A percentile compares a stretch with the other conserved stretches of the same genome.
These are phyloP conservation scores for Petrosia ficiformis DNA, from an alignment of 37 sponge, comb jelly and placozoan species.

Conservation along the genomic window DNA sequence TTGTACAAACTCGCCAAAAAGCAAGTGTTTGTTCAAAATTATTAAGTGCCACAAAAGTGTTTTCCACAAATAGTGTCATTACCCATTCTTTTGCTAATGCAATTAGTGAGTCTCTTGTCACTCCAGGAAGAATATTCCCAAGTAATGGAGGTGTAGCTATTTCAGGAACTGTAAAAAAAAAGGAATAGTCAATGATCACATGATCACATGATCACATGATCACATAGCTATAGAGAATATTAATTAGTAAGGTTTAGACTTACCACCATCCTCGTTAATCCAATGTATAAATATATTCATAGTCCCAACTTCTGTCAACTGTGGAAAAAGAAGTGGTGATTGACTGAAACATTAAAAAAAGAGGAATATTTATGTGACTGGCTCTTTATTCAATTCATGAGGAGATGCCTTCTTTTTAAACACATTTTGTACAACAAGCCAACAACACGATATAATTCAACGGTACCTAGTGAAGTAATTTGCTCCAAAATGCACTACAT, in stretches of 20 bases:
- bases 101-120: conserved; percentile 87
- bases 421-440: too few relatives aligned
- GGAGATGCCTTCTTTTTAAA: too few relatives aligned
- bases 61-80: conserved; percentile 7
- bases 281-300: conserved; percentile 98
- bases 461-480: too few relatives aligned
- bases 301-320: conserved; percentile 98
- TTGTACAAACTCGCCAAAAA: too few relatives aligned
- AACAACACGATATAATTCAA: too few relatives aligned
- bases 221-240: not conserved
- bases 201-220: not conserved
- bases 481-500: too few relatives aligned
- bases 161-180: conserved; percentile 82
- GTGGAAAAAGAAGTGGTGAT: not conserved
- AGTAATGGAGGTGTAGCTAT: conserved; percentile 95
- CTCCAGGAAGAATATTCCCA: conserved; percentile 96
- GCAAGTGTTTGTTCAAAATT: too few relatives aligned
- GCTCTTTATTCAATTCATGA: too few relatives aligned
- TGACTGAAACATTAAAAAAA: too few relatives aligned
- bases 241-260: too few relatives aligned
- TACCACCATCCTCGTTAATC: conserved; percentile 96
- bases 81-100: conserved; percentile 87
- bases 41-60: conserved; percentile 5
- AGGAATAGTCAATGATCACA: not conserved
- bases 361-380: too few relatives aligned